These are phyloP conservation scores for Hybos culiciformis DNA, from an alignment of 2,888 invertebrate species.

Conservation along the genomic window DNA sequence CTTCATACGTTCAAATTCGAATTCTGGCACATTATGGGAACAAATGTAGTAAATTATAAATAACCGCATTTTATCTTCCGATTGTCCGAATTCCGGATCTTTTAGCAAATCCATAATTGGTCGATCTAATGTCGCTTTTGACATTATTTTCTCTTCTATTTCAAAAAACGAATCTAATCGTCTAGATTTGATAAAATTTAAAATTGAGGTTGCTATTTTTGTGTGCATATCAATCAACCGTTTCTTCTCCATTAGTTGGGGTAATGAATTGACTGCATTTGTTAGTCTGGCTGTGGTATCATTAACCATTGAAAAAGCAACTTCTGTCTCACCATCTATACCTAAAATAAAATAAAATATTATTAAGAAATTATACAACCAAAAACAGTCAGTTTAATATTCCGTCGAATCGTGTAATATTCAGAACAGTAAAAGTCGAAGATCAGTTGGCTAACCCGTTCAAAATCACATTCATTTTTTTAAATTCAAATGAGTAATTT, in stretches of 20 bases:
- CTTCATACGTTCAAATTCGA: conserved; percentile 73
- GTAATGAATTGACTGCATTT: conserved; percentile 88
- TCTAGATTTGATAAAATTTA: conserved; percentile 73
- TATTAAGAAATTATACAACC: too few relatives aligned
- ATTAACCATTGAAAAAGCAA: conserved; percentile 73
- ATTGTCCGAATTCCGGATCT: conserved; percentile 73
- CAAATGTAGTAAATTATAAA: conserved; percentile 90
- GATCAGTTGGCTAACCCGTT: too few relatives aligned
- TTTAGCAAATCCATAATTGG: conserved; percentile 75
- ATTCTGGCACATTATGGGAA: conserved; percentile 60
- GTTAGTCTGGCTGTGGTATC: conserved; percentile 89
- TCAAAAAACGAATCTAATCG: conserved; percentile 95
- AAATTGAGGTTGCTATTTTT: conserved; percentile 86
- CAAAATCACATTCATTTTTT: too few relatives aligned
- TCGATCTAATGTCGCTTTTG: conserved; percentile 66
- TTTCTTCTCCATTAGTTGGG: conserved; percentile 94
- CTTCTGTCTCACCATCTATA: conserved; percentile 80
- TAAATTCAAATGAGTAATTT: too few relatives aligned
- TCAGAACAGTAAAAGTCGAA: too few relatives aligned
- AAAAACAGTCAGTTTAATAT: too few relatives aligned
- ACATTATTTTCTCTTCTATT: conserved; percentile 95
- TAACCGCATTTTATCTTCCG: conserved; percentile 84
- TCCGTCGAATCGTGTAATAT: too few relatives aligned
- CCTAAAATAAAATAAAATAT: too few relatives aligned
- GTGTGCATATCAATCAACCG: conserved; percentile 97